Base-by-base conservation (phyloP, 2,888 invertebrate species). In the Drosophila maculinotata region DNA sequence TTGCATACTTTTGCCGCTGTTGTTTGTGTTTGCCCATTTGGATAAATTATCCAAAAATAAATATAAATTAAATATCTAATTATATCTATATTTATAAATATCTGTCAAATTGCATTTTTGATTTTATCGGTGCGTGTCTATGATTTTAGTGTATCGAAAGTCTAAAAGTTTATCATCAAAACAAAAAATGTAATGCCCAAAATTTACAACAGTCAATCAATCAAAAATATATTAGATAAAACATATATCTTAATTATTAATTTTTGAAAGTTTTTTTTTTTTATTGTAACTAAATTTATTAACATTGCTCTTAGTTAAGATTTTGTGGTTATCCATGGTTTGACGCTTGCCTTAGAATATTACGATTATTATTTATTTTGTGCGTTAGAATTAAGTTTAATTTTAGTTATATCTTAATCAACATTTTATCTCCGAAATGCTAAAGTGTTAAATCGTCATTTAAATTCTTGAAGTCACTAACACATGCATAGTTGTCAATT, bases 71-170 rank as follows among this genome's bases (percentile, higher is more conserved):
- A 36, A 15, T 15, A n/a, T 17, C 10, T 8, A 17, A 3, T 17
- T n/a, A 17, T n/a, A 17, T 20, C 7, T 8, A n/a, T 17, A 17
- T 17, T 9, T 9, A 31, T 26, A 42, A 42, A 15, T 38, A 30
- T 20, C 45, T 35, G 8, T 44, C 36, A 48, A 58, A 35, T 52
- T 35, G 30, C 17, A 47, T 44, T 66, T 74, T 76, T 69, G 35
- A 69, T 70, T 82, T 64, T 30, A 42, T 57, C 84, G 76, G 76
- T 66, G 69, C 72, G 80, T 85, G 86, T 66, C 64, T 85, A 72
- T 80, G 47, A 79, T 79, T 82, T 72, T 1, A 73, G 84, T 77
- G 70, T 51, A 51, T 57, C 48, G 36, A 60, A 56, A 74, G 35
- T 42, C 36, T 15, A 25, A 30, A 41, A 58, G 14, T 35, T 33